Percentiles rank a stretch among this genome's conserved stretches.
Conservation (phyloP, 92 coral and sea anemone genomes). For the Galaxea fascicularis region DNA sequence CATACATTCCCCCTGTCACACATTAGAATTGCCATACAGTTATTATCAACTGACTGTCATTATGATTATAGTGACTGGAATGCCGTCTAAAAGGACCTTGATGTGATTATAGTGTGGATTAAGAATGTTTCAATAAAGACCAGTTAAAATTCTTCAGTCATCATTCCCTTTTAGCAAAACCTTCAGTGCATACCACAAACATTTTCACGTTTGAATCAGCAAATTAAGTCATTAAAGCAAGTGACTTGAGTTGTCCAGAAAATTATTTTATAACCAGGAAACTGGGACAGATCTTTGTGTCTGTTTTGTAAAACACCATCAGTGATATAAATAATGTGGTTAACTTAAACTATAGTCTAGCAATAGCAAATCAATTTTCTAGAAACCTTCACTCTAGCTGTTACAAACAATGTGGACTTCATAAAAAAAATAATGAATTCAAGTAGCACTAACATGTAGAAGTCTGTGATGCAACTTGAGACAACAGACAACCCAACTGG, state of each 20-base stretch:
- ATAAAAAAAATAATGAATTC: not conserved
- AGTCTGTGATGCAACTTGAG: not conserved
- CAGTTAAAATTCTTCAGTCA: too few relatives aligned
- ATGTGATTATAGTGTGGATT: not conserved
- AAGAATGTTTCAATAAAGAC: not conserved
- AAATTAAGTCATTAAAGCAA: not conserved
- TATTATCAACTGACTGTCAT: not conserved
- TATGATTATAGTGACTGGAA: not conserved
- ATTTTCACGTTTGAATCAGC: not conserved
- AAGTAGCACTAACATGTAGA: not conserved
- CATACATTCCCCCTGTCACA: conserved; percentile 55
- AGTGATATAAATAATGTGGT: too few relatives aligned
- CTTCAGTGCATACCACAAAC: conserved; percentile 52
- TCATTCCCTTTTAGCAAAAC: not conserved
- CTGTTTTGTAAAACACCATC: too few relatives aligned
- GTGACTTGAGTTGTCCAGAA: not conserved
- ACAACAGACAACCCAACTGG: conserved; percentile 31
- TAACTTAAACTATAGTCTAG: too few relatives aligned
- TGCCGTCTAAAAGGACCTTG: too few relatives aligned
- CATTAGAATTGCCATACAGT: not conserved
- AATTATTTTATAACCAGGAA: not conserved
- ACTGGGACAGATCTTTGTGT: too few relatives aligned
- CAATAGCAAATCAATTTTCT: too few relatives aligned
- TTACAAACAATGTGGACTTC: not conserved
- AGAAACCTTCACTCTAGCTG: not conserved